Conservation (phyloP, 2,888 invertebrate species). For the Nephrotoma appendiculata region DNA sequence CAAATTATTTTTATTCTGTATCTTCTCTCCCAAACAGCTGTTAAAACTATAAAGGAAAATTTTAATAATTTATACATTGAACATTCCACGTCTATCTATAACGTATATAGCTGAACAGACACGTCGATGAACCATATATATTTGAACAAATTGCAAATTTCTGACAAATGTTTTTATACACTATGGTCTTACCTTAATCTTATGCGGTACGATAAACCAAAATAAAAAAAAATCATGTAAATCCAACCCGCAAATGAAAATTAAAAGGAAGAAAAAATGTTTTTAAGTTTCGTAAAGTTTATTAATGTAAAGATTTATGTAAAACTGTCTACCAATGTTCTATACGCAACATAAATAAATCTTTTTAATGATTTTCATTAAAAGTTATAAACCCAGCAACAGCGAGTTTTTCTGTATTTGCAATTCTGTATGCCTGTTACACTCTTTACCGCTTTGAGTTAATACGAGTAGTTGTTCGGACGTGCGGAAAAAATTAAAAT, state of each 20-base stretch:
- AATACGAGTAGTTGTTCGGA: too few species aligned
- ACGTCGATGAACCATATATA: not conserved
- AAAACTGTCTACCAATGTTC: not conserved
- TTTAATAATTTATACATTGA: too few species aligned
- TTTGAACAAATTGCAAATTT: not conserved
- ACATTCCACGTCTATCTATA: too few species aligned
- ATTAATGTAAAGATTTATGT: not conserved
- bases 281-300: not conserved
- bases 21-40: too few species aligned
- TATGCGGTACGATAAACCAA: not conserved
- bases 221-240: not conserved
- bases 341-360: not conserved
- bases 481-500: too few species aligned
- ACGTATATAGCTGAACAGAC: too few species aligned
- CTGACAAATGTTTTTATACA: not conserved
- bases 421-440: too few species aligned
- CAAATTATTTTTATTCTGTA: too few species aligned
- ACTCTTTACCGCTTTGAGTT: too few species aligned
- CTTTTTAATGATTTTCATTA: not conserved
- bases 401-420: too few species aligned
- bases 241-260: not conserved
- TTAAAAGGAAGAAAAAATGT: not conserved
- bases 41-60: too few species aligned
- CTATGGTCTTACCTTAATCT: not conserved
- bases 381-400: not conserved